Conservation (phyloP, 2,888 invertebrate genomes). For the Apotomis turbidana region DNA sequence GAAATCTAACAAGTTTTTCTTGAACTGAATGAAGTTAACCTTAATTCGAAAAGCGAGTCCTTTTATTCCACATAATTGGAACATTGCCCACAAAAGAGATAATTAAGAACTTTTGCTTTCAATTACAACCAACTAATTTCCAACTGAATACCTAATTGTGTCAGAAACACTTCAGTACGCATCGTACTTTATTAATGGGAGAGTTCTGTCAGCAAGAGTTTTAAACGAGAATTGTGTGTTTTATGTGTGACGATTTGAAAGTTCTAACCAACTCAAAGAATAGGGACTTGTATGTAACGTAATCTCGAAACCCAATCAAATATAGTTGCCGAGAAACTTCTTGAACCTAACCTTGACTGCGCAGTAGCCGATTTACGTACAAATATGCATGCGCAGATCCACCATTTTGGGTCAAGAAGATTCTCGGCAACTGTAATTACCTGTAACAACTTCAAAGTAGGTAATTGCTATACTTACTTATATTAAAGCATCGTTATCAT, state of each 20-base stretch:
- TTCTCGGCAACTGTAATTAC: too few relatives aligned
- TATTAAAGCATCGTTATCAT: too few relatives aligned
- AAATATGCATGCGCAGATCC: too few relatives aligned
- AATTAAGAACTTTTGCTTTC: neutral
- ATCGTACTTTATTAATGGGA: neutral
- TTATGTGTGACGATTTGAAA: too few relatives aligned
- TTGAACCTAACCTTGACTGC: too few relatives aligned
- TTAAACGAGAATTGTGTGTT: neutral
- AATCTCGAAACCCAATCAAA: too few relatives aligned
- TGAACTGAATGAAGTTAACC: neutral
- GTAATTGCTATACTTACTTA: too few relatives aligned
- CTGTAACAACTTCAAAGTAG: too few relatives aligned
- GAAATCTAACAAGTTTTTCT: neutral
- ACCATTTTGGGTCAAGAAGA: too few relatives aligned
- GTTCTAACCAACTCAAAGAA: neutral
- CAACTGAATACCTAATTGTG: neutral
- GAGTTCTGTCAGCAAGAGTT: neutral
- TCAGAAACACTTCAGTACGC: neutral
- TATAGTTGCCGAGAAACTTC: too few relatives aligned
- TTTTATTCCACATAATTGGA: conserved; percentile 19
- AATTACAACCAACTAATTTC: neutral
- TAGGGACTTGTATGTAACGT: too few relatives aligned
- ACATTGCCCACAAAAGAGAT: conserved; percentile 5
- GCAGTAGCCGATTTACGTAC: too few relatives aligned
- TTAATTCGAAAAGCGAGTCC: neutral